A percentile compares a stretch with the other conserved stretches of the same genome.
Conservation (phyloP, 2,797 vertebrate species). For the Harpagifer antarcticus region DNA sequence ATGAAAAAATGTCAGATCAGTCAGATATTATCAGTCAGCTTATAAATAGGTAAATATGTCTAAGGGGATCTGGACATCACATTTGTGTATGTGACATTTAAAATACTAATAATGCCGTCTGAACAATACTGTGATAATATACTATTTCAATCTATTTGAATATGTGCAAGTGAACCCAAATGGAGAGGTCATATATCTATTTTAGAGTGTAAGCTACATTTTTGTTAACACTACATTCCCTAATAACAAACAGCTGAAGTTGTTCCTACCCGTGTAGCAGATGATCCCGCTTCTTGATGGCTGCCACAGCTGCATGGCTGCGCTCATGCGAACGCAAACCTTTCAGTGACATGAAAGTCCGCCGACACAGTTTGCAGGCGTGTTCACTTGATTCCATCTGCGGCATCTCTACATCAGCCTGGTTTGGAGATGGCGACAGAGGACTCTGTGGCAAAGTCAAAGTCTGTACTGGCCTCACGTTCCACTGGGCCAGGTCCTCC, state of each 20-base stretch:
- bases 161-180: background rate
- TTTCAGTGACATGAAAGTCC: constrained; percentile 90
- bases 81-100: background rate
- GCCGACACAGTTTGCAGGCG: constrained; percentile 87
- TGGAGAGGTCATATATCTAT: background rate
- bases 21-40: background rate
- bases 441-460: constrained; percentile 16
- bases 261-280: constrained; percentile 86
- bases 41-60: background rate
- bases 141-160: background rate
- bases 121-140: background rate
- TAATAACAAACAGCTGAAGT: background rate
- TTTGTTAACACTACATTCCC: background rate
- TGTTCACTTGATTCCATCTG: constrained; percentile 57
- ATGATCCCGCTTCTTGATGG: constrained; percentile 87
- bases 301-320: constrained; percentile 90
- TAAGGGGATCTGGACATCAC: background rate
- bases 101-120: background rate
- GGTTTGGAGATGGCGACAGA: background rate
- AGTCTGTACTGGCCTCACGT: constrained; percentile 7
- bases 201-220: background rate
- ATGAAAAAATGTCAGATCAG: background rate
- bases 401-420: constrained; percentile 34
- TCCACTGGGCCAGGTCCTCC: constrained; percentile 27
- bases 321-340: constrained; percentile 91